Base-by-base conservation (phyloP, 2,888 invertebrate genomes). In the Anodontia alba region DNA sequence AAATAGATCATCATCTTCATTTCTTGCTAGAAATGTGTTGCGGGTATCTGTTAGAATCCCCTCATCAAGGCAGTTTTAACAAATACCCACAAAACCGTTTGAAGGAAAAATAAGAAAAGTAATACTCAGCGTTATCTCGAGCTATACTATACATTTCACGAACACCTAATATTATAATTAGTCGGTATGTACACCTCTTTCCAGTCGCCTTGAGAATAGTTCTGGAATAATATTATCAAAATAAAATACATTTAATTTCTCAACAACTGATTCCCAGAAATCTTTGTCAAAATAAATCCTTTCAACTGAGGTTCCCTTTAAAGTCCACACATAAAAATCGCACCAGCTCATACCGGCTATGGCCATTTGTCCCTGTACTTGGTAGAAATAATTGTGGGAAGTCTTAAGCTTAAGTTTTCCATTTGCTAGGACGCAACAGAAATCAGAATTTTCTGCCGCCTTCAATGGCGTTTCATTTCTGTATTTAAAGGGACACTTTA, bases 321-420 rank as follows among this genome's bases (percentile, higher is more conserved):
- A 17, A n/a, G 84, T 87, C 74, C 76, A 86, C 1, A 86, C 71
- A 68, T 83, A 83, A 83, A 85, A 85, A 33, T 87, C 83, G 74
- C 83, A 85, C 87, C 84, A 87, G 15, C 74, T 67, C 17, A 46
- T 2, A 2, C 74, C 77, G 66, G 46, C 51, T 0, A 87, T 12
- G 29, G 76, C 84, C 75, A 84, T 71, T 49, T 86, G 83, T 15
- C 87, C 87, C 29, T 84, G 82, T 3, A 87, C 68, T 29, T 87
- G 87, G 23, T 46, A 78, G 38, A 76, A 83, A 43, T 85, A 85
- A 3, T 66, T 73, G 69, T 85, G 84, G 1, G n/a, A 36, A n/a
- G 20, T 42, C 20, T 76, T 83, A 23, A 80, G 31, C 3, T 23
- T 0, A 15, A 36, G 7, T 3, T 8, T 8, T 1, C 75, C 73